These are phyloP conservation scores for Heliconius sara DNA, from an alignment of 2,888 invertebrate genomes.

Conservation along the genomic window DNA sequence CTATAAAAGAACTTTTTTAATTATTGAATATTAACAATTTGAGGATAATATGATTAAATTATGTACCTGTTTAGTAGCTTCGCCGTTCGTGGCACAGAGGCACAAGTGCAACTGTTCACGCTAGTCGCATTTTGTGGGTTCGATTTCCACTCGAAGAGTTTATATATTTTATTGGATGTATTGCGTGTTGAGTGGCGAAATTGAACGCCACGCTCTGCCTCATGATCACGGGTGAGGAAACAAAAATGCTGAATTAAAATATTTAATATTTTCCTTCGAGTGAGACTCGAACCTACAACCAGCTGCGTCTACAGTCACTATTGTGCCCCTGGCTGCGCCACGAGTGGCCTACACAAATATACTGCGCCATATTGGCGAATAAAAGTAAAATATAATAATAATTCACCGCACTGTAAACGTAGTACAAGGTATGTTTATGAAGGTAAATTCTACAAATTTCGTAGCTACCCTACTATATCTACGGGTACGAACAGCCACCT, in stretches of 20 bases:
- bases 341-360: no score
- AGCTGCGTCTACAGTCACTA: no score
- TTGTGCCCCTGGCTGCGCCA: no score
- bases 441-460: conserved; percentile 8
- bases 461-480: background rate
- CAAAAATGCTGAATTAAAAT: background rate
- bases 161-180: background rate
- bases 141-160: background rate
- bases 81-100: no score
- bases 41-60: no score
- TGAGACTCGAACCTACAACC: background rate
- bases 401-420: background rate
- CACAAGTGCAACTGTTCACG: no score
- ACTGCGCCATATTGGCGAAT: background rate
- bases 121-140: background rate
- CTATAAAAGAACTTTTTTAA: conserved; percentile 45
- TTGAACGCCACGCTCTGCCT: background rate
- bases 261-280: background rate
- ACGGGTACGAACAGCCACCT: background rate
- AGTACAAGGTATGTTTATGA: background rate
- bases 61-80: background rate
- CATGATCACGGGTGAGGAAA: background rate
- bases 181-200: background rate
- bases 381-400: background rate
- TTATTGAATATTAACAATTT: conserved; percentile 10